phyloP scores from a whole-genome alignment of 2,113 vertebrate genomes.

The Myxocyprinus asiaticus region DNA sequence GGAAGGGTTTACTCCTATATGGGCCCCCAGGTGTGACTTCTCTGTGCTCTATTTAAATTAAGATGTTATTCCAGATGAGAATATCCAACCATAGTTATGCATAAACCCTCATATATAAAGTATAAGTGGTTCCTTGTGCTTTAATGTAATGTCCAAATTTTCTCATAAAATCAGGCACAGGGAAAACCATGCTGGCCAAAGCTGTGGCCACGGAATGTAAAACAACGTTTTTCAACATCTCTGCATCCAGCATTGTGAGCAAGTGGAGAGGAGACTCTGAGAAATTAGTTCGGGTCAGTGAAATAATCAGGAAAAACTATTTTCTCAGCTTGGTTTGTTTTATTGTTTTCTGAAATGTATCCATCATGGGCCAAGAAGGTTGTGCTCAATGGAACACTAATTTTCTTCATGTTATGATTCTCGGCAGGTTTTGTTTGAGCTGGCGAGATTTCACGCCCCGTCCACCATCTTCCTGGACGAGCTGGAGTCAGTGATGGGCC shows the following conservation, averaged over 20 bases:
- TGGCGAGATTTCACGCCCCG: slow-evolving; percentile 92
- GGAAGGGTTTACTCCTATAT: slow-evolving; percentile 93
- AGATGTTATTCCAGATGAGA: too few species aligned
- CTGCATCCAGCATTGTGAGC: slow-evolving; percentile 95
- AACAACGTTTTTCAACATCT: slow-evolving; percentile 98
- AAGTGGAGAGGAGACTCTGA: slow-evolving; percentile 98
- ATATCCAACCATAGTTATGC: neutral
- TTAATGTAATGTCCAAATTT: too few species aligned
- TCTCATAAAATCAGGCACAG: slow-evolving; percentile 79
- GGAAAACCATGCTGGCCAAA: slow-evolving; percentile 94
- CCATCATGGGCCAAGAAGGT: too few species aligned
- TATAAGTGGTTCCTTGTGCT: neutral
- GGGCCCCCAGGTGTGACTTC: slow-evolving; percentile 86
- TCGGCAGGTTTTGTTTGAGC: slow-evolving; percentile 90
- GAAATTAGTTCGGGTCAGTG: slow-evolving; percentile 88
- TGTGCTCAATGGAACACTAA: neutral
- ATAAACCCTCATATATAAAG: neutral
- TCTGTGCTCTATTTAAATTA: neutral
- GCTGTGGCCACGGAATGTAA: slow-evolving; percentile 95
- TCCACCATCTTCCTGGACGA: slow-evolving; percentile 98
- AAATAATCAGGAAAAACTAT: neutral
- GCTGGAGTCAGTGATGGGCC: slow-evolving; percentile 95
- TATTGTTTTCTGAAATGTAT: neutral
- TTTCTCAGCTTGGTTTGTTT: neutral
- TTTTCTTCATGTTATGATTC: neutral